Percentiles rank a stretch among this genome's conserved stretches.
Conservation (phyloP, 2,888 invertebrate species). For the Ernsta delagoae region DNA sequence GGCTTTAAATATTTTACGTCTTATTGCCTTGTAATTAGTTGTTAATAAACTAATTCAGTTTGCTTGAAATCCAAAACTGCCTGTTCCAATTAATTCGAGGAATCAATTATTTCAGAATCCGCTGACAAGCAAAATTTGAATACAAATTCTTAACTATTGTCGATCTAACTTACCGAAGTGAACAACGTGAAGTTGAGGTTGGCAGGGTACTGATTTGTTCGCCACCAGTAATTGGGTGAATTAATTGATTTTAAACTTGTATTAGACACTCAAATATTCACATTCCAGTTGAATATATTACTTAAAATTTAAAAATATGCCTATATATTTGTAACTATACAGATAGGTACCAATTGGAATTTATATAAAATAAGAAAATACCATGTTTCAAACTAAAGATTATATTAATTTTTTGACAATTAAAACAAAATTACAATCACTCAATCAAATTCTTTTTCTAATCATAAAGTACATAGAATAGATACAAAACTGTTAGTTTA, state of each 20-base stretch:
- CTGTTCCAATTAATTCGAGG: conserved; percentile 2
- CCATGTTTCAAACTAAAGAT: too few relatives aligned
- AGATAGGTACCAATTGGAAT: too few relatives aligned
- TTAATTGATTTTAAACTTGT: not conserved
- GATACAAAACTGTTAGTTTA: too few relatives aligned
- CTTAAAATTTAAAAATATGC: not conserved
- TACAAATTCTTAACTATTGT: not conserved
- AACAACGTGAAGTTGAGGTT: conserved; percentile 1
- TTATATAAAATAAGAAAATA: too few relatives aligned
- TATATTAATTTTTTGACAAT: too few relatives aligned
- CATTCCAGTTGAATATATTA: not conserved
- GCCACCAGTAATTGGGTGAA: not conserved
- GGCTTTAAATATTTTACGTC: not conserved
- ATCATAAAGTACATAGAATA: too few relatives aligned
- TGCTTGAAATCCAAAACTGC: not conserved
- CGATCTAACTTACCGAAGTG: not conserved
- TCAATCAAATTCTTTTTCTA: too few relatives aligned
- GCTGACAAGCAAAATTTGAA: not conserved
- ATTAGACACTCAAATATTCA: not conserved
- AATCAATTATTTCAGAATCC: conserved; percentile 3
- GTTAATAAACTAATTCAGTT: conserved; percentile 2
- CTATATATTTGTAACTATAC: too few relatives aligned
- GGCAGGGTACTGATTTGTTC: conserved; percentile 5
- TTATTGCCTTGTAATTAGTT: not conserved
- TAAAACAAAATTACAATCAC: too few relatives aligned